Evolutionary conservation across 35 echinoderm and acorn worm genomes (phyloP), one percentile per base, ranked within the genome.

Genomic region (Apostichopus japonicus): DNA sequence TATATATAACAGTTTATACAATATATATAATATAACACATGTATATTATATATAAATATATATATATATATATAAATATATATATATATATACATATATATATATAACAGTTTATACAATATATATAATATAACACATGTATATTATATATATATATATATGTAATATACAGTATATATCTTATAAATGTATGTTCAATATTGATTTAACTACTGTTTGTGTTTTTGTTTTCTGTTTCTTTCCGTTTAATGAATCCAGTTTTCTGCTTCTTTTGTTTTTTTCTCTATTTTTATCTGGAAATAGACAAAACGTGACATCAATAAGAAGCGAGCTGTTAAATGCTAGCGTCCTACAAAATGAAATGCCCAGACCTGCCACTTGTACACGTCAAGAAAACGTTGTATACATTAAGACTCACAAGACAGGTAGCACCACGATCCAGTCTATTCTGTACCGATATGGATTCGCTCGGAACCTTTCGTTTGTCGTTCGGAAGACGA

Each of bases 341-440:
- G 19, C 11, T 67, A 67, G 63, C 0, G 19, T 67, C 63, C 19
- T 67, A 11, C 63, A 4, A 15, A 15, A 67, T 67, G 63, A 67
- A 67, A 67, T 19, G 63, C 63, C 63, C 11, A 44, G 33, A 44
- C 33, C 33, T 44, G 33, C 19, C 63, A 19, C 63, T 67, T 67
- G 63, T 19, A 67, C 63, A 67, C 14, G 11, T 67, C 63, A 67
- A 19, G 63, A 19, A 19, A 67, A 67, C 63, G 16, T 91, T 23
- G 93, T 84, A 8, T 91, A 84, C 89, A 90, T 94, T 52, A 94
- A 94, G 77, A 94, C 93, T 1, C 93, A 94, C 79, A 94, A 94
- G 61, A 94, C 93, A 3, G 93, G 89, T 7, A 91, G 87, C 44
- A 94, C 93, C 11, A 94, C 93, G 10, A 17, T 94, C 51, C 54